Evolutionary conservation across 2,797 vertebrate species (phyloP), one percentile per base, ranked within the genome.

Genomic region (Notolabrus celidotus): DNA sequence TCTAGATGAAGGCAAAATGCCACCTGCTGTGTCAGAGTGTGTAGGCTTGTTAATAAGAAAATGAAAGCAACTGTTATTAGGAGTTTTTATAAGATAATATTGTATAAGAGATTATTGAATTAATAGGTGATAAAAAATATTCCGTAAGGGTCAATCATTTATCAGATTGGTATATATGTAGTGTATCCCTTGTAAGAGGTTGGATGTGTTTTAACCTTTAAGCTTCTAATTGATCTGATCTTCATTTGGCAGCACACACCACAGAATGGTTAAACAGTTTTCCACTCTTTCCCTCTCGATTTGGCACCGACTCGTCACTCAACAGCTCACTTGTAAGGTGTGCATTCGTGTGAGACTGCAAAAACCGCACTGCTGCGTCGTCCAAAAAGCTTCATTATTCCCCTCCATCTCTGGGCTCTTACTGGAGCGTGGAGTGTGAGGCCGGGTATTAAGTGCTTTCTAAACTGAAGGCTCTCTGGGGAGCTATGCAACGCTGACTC

Each of bases 401-500:
- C 81, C 74, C 74, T 76, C 73, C 77, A 73, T 81, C 56, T 1
- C 1, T 9, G 69, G 31, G 83, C 79, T 87, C 74, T 72, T 82
- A 84, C 69, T 63, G 86, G 81, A 86, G 87, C 68, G 52, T 56
- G 42, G 36, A 74, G 80, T 74, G 74, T 51, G 80, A 72, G 77
- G 83, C 72, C 58, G 74, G 67, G 77, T 84, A 90, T 91, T 89
- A 91, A 92, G 89, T 89, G 91, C 85, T 87, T 87, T 88, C 83
- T 87, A 89, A 89, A 84, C 77, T 74, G 84, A 89, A 89, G 63
- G 76, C 87, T 87, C 89, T 86, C 86, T 23, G 52, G 87, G 86
- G 90, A 86, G 84, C 77, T 56, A 68, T 80, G 84, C 84, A 83
- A 72, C 54, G 79, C 89, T 90, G 89, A 92, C 85, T 92, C 87